Percentiles rank a stretch among this genome's conserved stretches.
Evolutionary conservation across 35 echinoderm and acorn worm species (phyloP).

Genomic region (Heliocidaris erythrogramma): DNA sequence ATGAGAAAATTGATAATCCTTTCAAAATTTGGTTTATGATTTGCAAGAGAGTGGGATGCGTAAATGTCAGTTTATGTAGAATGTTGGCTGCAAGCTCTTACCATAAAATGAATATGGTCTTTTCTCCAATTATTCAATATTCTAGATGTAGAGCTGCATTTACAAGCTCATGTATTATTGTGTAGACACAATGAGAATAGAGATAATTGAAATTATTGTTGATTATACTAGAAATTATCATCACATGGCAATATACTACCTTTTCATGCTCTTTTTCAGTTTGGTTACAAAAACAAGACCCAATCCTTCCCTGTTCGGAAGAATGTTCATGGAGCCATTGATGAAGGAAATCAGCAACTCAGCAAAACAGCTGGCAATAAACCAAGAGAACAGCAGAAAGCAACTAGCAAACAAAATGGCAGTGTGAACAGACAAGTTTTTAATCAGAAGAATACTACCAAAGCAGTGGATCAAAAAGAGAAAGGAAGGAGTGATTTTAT

Average conservation of each 20-base stretch:
- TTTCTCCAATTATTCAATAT: background rate
- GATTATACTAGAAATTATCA: background rate
- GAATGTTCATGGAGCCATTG: background rate
- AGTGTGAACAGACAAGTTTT: background rate
- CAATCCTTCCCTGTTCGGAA: constrained; percentile 73
- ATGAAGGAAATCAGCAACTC: constrained; percentile 26
- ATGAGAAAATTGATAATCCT: no score
- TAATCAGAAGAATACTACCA: background rate
- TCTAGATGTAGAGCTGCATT: background rate
- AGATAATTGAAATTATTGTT: background rate
- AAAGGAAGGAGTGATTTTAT: constrained; percentile 52
- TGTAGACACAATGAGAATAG: background rate
- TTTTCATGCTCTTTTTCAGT: constrained; percentile 51
- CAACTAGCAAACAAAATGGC: background rate
- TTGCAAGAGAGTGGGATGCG: no score
- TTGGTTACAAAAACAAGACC: constrained; percentile 67
- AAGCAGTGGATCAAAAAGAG: constrained; percentile 28
- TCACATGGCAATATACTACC: background rate
- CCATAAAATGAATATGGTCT: background rate
- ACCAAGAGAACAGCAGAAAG: background rate
- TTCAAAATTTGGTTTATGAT: no score
- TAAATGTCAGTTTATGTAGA: no score
- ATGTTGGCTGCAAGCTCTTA: no score
- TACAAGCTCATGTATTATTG: background rate
- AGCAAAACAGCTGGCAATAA: background rate